A percentile compares a stretch with the other conserved stretches of the same genome.
These are phyloP conservation scores for Whitmania pigra DNA, from an alignment of 1,140 invertebrate genomes.

Conservation along the genomic window DNA sequence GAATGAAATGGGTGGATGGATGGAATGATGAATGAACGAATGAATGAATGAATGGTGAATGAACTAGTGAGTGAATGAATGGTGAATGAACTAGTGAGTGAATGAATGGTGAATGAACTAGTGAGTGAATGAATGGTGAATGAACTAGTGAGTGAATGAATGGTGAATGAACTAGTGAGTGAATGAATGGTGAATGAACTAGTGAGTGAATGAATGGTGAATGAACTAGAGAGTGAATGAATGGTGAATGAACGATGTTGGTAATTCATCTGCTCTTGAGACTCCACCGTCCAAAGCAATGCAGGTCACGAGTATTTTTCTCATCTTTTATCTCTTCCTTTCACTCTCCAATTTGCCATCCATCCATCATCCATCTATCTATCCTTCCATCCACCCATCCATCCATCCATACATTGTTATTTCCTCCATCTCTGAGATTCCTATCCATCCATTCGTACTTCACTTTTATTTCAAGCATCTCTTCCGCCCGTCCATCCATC, in stretches of 20 bases:
- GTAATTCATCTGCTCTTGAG: no score
- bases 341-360: no score
- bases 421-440: no score
- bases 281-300: no score
- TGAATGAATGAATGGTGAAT: conserved; percentile 1
- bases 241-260: background rate
- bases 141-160: conserved; percentile 6
- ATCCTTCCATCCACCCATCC: no score
- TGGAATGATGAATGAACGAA: background rate
- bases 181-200: background rate
- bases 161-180: background rate
- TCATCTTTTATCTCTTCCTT: no score
- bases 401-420: no score
- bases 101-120: background rate
- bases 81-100: background rate
- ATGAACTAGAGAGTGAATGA: background rate
- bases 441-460: no score
- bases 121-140: background rate
- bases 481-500: no score
- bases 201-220: background rate
- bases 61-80: background rate
- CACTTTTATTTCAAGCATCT: no score
- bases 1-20: background rate
- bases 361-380: no score
- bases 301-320: no score